phyloP scores from a whole-genome alignment of 2,888 invertebrate genomes.

The Pyrochroa serraticornis region DNA sequence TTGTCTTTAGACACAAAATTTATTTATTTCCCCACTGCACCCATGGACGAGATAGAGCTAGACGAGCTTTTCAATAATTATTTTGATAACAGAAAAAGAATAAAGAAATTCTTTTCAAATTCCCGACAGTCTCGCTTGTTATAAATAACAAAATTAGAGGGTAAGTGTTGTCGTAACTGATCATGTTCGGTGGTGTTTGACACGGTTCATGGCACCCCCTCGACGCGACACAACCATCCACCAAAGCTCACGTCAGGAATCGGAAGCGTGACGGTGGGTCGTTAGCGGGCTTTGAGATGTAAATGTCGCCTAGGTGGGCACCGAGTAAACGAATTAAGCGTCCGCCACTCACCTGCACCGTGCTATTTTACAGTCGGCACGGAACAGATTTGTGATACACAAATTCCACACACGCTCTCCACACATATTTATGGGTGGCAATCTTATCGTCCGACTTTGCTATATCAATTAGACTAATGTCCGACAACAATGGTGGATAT shows the following conservation, averaged over 20 bases:
- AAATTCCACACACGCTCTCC: conserved; percentile 29
- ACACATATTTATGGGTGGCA: conserved; percentile 17
- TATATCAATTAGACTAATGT: conserved; percentile 21
- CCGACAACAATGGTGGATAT: conserved; percentile 20
- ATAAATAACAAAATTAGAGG: too few relatives aligned
- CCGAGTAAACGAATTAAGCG: conserved; percentile 39
- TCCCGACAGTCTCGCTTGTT: too few relatives aligned
- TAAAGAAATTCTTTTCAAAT: too few relatives aligned
- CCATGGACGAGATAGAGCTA: too few relatives aligned
- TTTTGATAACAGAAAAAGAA: too few relatives aligned
- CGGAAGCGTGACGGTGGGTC: conserved; percentile 33
- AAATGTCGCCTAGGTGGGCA: conserved; percentile 35
- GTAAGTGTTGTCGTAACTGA: too few relatives aligned
- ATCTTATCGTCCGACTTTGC: conserved; percentile 20
- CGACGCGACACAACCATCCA: conserved; percentile 6
- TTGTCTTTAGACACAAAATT: too few relatives aligned
- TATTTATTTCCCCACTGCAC: too few relatives aligned
- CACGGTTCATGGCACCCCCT: conserved; percentile 14
- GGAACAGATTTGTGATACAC: conserved; percentile 33
- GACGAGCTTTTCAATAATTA: too few relatives aligned
- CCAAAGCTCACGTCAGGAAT: conserved; percentile 17
- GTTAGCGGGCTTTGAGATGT: conserved; percentile 35
- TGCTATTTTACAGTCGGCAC: conserved; percentile 30
- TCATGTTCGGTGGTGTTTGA: conserved; percentile 2
- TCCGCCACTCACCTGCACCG: conserved; percentile 22